Percentiles rank a stretch among this genome's conserved stretches.
Conservation (phyloP, 2,113 vertebrate species). For the Abramis brama region DNA sequence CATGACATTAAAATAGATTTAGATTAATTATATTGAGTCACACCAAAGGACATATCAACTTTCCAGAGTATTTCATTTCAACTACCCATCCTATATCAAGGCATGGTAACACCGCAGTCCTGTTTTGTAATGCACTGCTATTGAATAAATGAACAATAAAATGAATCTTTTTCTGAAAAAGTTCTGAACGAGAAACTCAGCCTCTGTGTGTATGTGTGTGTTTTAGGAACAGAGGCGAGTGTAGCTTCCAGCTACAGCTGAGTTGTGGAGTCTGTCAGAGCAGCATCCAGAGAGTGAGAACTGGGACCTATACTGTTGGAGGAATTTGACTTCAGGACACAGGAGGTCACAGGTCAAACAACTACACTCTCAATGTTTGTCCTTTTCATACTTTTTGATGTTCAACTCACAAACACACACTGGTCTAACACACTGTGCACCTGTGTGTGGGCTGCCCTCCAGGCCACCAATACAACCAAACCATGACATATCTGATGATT, state of each 20-base stretch:
- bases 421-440: not conserved
- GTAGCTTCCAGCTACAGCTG: not conserved
- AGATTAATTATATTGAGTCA: too few relatives aligned
- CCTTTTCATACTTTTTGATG: not conserved
- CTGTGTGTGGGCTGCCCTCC: not conserved
- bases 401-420: not conserved
- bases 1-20: too few relatives aligned
- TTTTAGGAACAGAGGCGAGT: not conserved
- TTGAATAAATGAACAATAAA: not conserved
- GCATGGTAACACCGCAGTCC: not conserved
- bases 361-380: not conserved
- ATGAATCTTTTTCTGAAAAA: not conserved
- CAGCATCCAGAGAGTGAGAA: not conserved
- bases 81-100: not conserved
- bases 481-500: not conserved
- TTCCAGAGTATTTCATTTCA: too few relatives aligned
- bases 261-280: slow-evolving; percentile 2
- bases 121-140: not conserved
- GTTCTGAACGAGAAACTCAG: not conserved
- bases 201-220: not conserved
- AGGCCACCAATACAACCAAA: not conserved
- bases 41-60: too few relatives aligned
- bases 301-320: not conserved
- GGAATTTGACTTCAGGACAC: slow-evolving; percentile 17
- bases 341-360: slow-evolving; percentile 10